phyloP scores from a whole-genome alignment of 2,888 invertebrate species.

The Temnothorax unifasciatus region DNA sequence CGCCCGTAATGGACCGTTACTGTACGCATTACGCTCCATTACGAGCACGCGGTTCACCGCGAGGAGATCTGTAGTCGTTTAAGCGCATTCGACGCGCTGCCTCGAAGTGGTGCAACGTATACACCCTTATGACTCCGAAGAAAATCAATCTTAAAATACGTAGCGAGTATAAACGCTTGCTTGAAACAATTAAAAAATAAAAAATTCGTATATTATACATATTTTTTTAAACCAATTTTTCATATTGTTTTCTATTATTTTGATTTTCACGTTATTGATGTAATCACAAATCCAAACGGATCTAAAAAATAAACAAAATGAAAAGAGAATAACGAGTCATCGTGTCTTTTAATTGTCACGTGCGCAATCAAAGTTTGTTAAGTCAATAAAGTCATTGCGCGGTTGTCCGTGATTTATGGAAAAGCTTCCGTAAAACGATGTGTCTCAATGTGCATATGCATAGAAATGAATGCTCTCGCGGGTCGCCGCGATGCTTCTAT shows the following conservation, averaged over 20 bases:
- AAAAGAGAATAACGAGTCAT: background rate
- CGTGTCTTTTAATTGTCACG: background rate
- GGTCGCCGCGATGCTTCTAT: conserved; percentile 50
- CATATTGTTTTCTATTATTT: background rate
- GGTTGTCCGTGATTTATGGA: conserved; percentile 51
- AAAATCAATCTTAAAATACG: conserved; percentile 9
- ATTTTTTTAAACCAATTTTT: background rate
- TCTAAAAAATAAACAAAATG: background rate
- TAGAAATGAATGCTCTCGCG: conserved; percentile 14
- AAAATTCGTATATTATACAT: background rate
- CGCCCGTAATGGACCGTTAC: conserved; percentile 60
- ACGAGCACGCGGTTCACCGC: conserved; percentile 34
- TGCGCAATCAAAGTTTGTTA: conserved; percentile 49
- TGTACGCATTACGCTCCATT: conserved; percentile 54
- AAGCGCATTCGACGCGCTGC: background rate
- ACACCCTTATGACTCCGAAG: background rate
- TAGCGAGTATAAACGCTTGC: background rate
- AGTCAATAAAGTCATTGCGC: conserved; percentile 45
- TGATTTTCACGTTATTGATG: background rate
- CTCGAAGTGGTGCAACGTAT: background rate
- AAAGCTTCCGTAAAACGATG: conserved; percentile 30
- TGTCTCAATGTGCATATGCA: conserved; percentile 45
- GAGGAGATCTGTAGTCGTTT: conserved; percentile 19
- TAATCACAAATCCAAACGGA: background rate
- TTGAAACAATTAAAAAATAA: background rate